Conservation (phyloP, 30 jellyfish, hydroid and myxozoan genomes). For the Hydractinia echinata region DNA sequence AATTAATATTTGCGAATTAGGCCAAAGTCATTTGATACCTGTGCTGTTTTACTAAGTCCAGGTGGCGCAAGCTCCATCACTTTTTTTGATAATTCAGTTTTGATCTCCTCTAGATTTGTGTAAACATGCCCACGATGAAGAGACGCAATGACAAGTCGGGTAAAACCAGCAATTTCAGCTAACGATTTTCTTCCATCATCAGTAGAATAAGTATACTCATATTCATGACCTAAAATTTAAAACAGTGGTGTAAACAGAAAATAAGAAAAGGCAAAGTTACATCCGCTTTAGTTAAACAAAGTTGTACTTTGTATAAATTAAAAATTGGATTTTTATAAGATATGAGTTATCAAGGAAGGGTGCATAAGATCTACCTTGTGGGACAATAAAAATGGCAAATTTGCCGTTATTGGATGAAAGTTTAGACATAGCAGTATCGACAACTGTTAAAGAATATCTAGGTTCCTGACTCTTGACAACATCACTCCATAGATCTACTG, state of each 20-base stretch:
- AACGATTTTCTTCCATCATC: conserved; percentile 55
- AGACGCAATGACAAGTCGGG: conserved; percentile 50
- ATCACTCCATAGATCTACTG: conserved; percentile 40
- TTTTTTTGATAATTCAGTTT: conserved; percentile 53
- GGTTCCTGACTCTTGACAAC: conserved; percentile 37
- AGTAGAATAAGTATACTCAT: conserved; percentile 39
- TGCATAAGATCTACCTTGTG: conserved; percentile 51
- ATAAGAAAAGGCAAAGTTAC: no score
- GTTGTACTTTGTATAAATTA: no score
- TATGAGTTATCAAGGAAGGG: neutral
- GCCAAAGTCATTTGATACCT: conserved; percentile 23
- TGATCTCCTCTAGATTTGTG: conserved; percentile 48
- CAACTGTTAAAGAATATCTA: conserved; percentile 50
- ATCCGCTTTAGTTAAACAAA: no score
- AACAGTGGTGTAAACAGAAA: neutral
- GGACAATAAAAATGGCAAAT: conserved; percentile 79
- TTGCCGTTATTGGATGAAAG: conserved; percentile 34
- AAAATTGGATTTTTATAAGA: no score
- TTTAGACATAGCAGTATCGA: conserved; percentile 44
- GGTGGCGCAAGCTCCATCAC: conserved; percentile 65
- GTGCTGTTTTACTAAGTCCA: conserved; percentile 25
- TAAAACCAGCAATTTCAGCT: conserved; percentile 54
- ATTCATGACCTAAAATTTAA: conserved; percentile 48
- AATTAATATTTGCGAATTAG: no score
- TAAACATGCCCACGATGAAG: conserved; percentile 71